Conservation (phyloP, 2,113 vertebrate species). For the Colossoma macropomum region DNA sequence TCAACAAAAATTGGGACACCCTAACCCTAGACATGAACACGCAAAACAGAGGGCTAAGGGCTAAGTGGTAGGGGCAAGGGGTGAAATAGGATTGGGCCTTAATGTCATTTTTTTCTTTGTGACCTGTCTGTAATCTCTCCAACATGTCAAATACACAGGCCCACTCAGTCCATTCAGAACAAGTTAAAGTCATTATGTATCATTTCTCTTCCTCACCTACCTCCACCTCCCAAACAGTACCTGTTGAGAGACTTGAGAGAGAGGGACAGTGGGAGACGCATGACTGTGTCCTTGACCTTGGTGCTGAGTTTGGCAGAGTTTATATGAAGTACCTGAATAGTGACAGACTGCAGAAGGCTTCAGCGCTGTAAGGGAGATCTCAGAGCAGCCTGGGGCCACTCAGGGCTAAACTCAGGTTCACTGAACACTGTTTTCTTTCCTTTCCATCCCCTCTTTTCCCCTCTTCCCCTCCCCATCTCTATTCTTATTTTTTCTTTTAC, state of each 20-base stretch:
- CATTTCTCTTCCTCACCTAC: neutral
- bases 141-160: no score
- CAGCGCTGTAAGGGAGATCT: neutral
- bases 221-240: neutral
- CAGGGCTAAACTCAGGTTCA: neutral
- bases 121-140: no score
- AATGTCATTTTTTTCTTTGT: no score
- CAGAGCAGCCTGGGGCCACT: neutral
- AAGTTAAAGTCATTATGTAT: neutral
- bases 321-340: neutral
- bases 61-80: no score
- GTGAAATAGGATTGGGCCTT: no score
- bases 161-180: neutral
- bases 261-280: no score
- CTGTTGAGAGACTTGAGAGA: slow-evolving; percentile 1
- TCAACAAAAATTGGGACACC: no score
- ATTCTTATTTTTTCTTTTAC: neutral
- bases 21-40: no score
- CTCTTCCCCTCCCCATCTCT: neutral
- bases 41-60: no score
- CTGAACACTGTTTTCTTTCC: neutral
- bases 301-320: neutral
- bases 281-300: neutral
- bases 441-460: no score
- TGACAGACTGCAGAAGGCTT: neutral